Evolutionary conservation across 2,113 vertebrate species (phyloP).

Genomic region (Mungos mungo): DNA sequence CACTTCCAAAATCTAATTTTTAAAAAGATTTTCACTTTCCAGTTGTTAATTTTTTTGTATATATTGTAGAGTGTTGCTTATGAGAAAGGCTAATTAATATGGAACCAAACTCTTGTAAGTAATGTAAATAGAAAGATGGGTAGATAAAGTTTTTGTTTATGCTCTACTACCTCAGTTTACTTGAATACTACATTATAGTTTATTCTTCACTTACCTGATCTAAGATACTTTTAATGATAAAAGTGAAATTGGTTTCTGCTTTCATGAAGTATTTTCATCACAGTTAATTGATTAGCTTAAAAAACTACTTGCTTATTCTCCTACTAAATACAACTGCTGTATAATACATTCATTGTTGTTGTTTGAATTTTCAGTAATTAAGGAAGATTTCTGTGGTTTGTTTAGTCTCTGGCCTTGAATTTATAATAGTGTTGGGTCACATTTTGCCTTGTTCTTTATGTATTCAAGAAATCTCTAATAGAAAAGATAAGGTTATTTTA

Average conservation of each 20-base stretch:
- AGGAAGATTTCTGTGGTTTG: conserved; percentile 38
- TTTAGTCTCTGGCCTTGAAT: conserved; percentile 57
- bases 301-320: not conserved
- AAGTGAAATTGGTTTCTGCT: conserved; percentile 67
- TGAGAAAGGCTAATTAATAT: conserved; percentile 73
- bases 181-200: conserved; percentile 81
- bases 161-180: conserved; percentile 88
- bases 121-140: conserved; percentile 81
- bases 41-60: conserved; percentile 67
- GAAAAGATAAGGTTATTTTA: conserved; percentile 48
- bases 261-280: conserved; percentile 19
- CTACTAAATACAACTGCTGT: conserved; percentile 47
- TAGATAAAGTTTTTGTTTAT: conserved; percentile 80
- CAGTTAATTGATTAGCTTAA: conserved; percentile 40
- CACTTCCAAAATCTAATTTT: conserved; percentile 74
- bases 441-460: conserved; percentile 58
- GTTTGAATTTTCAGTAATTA: conserved; percentile 52
- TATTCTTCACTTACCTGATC: conserved; percentile 73
- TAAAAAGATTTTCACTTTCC: conserved; percentile 67
- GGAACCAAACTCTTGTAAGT: conserved; percentile 82
- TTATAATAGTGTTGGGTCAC: conserved; percentile 58
- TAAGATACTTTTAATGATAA: conserved; percentile 69
- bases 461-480: conserved; percentile 58
- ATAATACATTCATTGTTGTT: conserved; percentile 48
- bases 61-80: conserved; percentile 69